A percentile compares a stretch with the other conserved stretches of the same genome.
Evolutionary conservation across 2,113 vertebrate genomes (phyloP).

Genomic region (Semicossyphus pulcher): DNA sequence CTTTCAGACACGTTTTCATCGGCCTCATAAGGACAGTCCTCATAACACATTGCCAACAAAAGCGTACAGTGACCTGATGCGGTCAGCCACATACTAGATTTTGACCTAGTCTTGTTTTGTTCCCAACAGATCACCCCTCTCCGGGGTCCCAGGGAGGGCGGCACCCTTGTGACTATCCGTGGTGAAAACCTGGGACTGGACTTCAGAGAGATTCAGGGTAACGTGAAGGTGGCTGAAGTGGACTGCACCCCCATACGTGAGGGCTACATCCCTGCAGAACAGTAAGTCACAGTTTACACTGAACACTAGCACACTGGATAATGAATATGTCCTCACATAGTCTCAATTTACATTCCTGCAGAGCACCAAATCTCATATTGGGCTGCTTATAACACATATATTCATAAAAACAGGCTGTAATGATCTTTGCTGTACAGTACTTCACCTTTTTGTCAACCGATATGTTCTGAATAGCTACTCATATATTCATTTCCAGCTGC

Average conservation of each 20-base stretch:
- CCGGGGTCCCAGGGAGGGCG: constrained; percentile 94
- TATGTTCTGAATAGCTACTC: background rate
- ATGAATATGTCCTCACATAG: constrained; percentile 1
- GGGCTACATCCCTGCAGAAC: constrained; percentile 97
- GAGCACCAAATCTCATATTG: background rate
- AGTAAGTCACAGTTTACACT: constrained; percentile 86
- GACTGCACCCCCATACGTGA: constrained; percentile 92
- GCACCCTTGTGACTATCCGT: constrained; percentile 95
- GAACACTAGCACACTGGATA: background rate
- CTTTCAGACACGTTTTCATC: too few relatives aligned
- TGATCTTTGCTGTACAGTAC: background rate
- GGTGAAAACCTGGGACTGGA: constrained; percentile 97
- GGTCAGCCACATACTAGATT: too few relatives aligned
- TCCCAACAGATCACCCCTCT: constrained; percentile 90
- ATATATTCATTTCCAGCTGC: background rate
- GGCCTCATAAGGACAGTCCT: too few relatives aligned
- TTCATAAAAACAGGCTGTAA: background rate
- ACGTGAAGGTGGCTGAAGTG: constrained; percentile 95
- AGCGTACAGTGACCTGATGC: too few relatives aligned
- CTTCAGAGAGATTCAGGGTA: constrained; percentile 91
- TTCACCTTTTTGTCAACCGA: background rate
- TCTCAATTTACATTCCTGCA: background rate
- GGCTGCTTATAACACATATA: constrained; percentile 4
- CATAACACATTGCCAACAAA: too few relatives aligned
- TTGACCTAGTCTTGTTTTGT: background rate